Conservation (phyloP, 1,140 invertebrate species). For the Dreissena polymorpha region DNA sequence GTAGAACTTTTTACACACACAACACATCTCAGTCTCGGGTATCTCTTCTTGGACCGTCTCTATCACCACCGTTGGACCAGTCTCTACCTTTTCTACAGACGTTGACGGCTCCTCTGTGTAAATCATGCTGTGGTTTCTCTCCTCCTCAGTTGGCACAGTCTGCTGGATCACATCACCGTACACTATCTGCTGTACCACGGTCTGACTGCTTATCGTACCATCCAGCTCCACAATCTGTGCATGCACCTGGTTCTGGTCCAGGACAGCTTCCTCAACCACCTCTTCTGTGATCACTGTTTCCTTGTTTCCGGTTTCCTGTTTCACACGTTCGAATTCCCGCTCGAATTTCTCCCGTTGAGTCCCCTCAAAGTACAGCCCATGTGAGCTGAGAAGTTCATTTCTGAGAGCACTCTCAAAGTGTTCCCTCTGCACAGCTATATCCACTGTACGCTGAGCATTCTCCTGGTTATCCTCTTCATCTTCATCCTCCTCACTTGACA, state of each 20-base stretch:
- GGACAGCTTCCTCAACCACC: slow-evolving; percentile 28
- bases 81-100: slow-evolving; percentile 28
- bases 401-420: slow-evolving; percentile 52
- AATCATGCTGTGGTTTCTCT: slow-evolving; percentile 29
- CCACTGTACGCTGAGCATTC: slow-evolving; percentile 33
- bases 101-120: slow-evolving; percentile 30
- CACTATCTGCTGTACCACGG: background rate
- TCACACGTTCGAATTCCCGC: slow-evolving; percentile 36
- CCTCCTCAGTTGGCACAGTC: background rate
- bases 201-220: background rate
- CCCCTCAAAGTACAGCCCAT: slow-evolving; percentile 53
- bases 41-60: slow-evolving; percentile 51
- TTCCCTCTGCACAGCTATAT: slow-evolving; percentile 33
- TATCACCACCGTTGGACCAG: slow-evolving; percentile 51
- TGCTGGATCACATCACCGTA: background rate
- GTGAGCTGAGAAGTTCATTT: slow-evolving; percentile 45
- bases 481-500: slow-evolving; percentile 52
- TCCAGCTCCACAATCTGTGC: slow-evolving; percentile 6
- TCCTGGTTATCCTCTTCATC: background rate
- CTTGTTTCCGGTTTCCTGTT: slow-evolving; percentile 35
- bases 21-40: slow-evolving; percentile 41
- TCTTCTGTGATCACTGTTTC: slow-evolving; percentile 15
- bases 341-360: slow-evolving; percentile 48
- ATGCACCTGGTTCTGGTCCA: slow-evolving; percentile 33
- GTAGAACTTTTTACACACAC: slow-evolving; percentile 48